Conservation (phyloP, 2,888 invertebrate genomes). For the Oscheius sp. region DNA sequence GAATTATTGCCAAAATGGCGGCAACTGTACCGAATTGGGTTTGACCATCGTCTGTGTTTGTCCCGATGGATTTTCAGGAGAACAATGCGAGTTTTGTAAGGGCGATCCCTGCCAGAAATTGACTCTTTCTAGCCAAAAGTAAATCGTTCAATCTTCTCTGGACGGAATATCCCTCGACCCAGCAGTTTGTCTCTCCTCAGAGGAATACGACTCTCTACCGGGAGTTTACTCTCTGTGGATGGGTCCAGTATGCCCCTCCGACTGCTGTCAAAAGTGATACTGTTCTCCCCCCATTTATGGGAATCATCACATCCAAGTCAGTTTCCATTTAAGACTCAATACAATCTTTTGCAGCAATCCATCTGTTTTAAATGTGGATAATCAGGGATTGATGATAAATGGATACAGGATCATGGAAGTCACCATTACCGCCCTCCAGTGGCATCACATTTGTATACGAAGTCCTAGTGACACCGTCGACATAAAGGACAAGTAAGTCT, state of each 20-base stretch:
- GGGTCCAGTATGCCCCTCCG: conserved; percentile 31
- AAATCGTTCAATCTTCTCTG: conserved; percentile 32
- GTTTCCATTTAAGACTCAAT: not conserved
- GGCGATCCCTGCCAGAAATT: not conserved
- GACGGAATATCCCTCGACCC: conserved; percentile 19
- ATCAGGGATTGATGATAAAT: conserved; percentile 29
- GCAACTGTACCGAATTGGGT: conserved; percentile 3
- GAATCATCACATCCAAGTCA: conserved; percentile 5
- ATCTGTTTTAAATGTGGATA: conserved; percentile 15
- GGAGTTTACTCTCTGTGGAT: conserved; percentile 37
- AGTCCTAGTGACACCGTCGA: conserved; percentile 17
- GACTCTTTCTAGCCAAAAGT: conserved; percentile 9
- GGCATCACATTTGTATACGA: conserved; percentile 34
- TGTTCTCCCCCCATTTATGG: conserved; percentile 27
- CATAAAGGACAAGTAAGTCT: not conserved
- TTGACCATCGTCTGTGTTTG: conserved; percentile 8
- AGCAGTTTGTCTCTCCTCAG: conserved; percentile 19
- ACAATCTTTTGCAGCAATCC: not conserved
- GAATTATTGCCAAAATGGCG: conserved; percentile 15
- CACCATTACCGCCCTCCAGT: conserved; percentile 7
- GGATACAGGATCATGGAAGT: not conserved
- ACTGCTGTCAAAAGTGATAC: not conserved
- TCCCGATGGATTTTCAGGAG: conserved; percentile 9
- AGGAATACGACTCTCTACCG: conserved; percentile 16
- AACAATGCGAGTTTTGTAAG: conserved; percentile 19